Conservation (phyloP, 2,888 invertebrate genomes). For the Apodemia mormo region DNA sequence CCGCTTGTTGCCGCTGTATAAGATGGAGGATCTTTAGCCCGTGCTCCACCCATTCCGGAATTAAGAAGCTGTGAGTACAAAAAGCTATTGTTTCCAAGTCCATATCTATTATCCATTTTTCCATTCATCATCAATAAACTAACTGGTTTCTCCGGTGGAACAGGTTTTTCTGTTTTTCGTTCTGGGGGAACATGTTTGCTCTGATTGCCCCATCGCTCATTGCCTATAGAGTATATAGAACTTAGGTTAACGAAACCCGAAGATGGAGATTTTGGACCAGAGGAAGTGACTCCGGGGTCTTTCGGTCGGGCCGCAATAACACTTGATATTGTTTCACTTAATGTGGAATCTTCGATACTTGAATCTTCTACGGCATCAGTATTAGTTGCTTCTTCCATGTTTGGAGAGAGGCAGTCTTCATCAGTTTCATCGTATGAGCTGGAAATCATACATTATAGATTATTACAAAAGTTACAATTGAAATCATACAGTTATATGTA, state of each 20-base stretch:
- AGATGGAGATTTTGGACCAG: constrained; percentile 40
- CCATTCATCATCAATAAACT: constrained; percentile 76
- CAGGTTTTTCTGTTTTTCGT: constrained; percentile 67
- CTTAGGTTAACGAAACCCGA: constrained; percentile 70
- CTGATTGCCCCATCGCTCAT: constrained; percentile 55
- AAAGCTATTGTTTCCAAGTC: constrained; percentile 73
- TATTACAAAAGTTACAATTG: constrained; percentile 21
- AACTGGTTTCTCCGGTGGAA: constrained; percentile 75
- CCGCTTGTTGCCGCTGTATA: constrained; percentile 65
- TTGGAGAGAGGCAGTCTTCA: constrained; percentile 86
- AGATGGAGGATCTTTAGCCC: constrained; percentile 68
- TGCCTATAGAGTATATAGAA: constrained; percentile 71
- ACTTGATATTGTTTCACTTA: constrained; percentile 57
- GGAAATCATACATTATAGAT: constrained; percentile 47
- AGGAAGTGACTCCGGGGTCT: constrained; percentile 40
- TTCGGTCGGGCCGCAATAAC: constrained; percentile 38
- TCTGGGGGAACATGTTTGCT: constrained; percentile 58
- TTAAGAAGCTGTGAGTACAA: constrained; percentile 69
- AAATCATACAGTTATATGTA: constrained; percentile 54
- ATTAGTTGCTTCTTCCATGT: constrained; percentile 83
- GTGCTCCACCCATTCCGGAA: constrained; percentile 50
- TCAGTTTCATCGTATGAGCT: constrained; percentile 87
- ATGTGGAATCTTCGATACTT: constrained; percentile 69
- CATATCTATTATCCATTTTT: constrained; percentile 67
- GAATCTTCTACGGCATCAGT: constrained; percentile 73